Evolutionary conservation across 2,113 vertebrate genomes (phyloP), one percentile per base, ranked within the genome.

Genomic region (Etheostoma spectabile): DNA sequence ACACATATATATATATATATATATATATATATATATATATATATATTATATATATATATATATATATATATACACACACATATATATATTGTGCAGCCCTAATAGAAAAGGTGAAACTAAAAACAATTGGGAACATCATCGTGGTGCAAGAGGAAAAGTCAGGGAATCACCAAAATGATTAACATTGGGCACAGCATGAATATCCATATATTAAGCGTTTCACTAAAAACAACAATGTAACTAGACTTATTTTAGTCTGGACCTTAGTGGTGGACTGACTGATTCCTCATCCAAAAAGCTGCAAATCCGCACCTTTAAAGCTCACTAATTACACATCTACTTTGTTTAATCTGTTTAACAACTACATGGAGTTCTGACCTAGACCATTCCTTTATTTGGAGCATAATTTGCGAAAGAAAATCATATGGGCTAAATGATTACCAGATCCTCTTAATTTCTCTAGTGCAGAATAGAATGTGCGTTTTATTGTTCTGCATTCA

Each of bases 401-500:
- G 16, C 48, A 24, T 4, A 1, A 67, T 67, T 51, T 52, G 10
- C 3, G 1, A 46, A 19, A 21, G 69, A 59, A 45, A 18, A 27
- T 30, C 45, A 2, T 60, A 8, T 55, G 10, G 38, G 38, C 38
- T 10, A 64, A 62, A 65, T 42, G 0, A 65, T 55, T 4, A 7
- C 62, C 45, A 83, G 30, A 77, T 71, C 18, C 48, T 75, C 21
- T 61, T 49, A 30, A 77, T 45, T 49, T 56, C 46, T 74, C 64
- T 16, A 53, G 62, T 3, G 18, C 57, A 70, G 53, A 71, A 71
- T 56, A 69, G 0, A 71, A 62, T 0, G 48, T 46, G 24, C 45
- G 24, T 24, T 74, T 56, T 56, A 27, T 74, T 21, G 10, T 77
- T 77, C 35, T 56, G 74, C 22, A 8, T 38, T 38, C 35, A 38